These are phyloP conservation scores for Procambarus clarkii DNA, from an alignment of 1,140 invertebrate genomes.

Conservation along the genomic window DNA sequence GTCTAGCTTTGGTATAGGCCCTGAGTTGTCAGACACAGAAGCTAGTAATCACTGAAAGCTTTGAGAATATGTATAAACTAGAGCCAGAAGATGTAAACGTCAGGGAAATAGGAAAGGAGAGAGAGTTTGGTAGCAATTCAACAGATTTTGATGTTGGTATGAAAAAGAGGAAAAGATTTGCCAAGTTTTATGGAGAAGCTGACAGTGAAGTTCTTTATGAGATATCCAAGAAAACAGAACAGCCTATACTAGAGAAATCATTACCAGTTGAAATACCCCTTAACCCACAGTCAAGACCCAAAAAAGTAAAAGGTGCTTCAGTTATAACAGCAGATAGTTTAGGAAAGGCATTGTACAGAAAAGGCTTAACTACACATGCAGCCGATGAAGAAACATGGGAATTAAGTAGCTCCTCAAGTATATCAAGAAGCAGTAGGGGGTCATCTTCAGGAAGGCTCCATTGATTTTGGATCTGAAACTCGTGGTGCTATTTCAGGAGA, in stretches of 20 bases:
- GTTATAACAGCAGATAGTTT: constrained; percentile 1
- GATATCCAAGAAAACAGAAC: constrained; percentile 1
- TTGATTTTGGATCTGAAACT: constrained; percentile 69
- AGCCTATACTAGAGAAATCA: not conserved
- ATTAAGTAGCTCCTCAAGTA: constrained; percentile 55
- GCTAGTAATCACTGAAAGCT: constrained; percentile 26
- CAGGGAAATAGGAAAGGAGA: not conserved
- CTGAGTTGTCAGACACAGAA: constrained; percentile 28
- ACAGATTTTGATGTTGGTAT: constrained; percentile 12
- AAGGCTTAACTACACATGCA: not conserved
- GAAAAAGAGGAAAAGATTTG: constrained; percentile 53
- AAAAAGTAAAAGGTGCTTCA: too few relatives aligned
- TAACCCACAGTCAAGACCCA: not conserved
- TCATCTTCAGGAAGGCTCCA: constrained; percentile 69
- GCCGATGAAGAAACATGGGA: constrained; percentile 20
- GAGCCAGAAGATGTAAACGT: not conserved
- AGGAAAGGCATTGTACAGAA: constrained; percentile 14
- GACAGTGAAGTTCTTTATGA: constrained; percentile 24
- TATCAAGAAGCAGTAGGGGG: constrained; percentile 27
- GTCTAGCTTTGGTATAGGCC: constrained; percentile 29
- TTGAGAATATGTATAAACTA: constrained; percentile 36
- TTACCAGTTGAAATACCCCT: not conserved
- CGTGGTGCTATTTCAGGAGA: constrained; percentile 61
- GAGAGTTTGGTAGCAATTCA: not conserved
- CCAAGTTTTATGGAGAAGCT: constrained; percentile 46